phyloP scores from a whole-genome alignment of 2,113 vertebrate species.

The Dipodomys stephensi region DNA sequence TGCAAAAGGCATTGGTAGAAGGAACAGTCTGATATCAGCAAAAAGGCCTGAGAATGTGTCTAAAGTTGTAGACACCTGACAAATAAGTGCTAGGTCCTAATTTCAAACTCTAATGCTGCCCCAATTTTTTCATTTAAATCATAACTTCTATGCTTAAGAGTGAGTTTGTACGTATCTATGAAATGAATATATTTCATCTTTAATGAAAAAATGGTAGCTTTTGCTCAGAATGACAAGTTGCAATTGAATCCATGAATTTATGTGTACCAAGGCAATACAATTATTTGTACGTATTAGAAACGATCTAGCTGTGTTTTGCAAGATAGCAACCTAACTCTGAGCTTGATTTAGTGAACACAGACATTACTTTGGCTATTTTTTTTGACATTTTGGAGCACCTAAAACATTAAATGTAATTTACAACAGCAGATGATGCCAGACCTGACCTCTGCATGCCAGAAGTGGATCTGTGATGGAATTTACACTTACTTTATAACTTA shows the following conservation, averaged over 20 bases:
- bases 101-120: too few relatives aligned
- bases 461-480: conserved; percentile 60
- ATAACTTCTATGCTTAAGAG: not conserved
- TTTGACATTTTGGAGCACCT: conserved; percentile 50
- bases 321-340: conserved; percentile 60
- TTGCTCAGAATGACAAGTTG: conserved; percentile 22
- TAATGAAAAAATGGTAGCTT: conserved; percentile 48
- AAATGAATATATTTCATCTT: conserved; percentile 26
- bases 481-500: conserved; percentile 54
- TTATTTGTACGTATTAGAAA: conserved; percentile 55
- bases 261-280: not conserved
- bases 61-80: too few relatives aligned
- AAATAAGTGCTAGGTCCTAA: too few relatives aligned
- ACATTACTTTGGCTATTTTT: conserved; percentile 64
- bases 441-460: conserved; percentile 68
- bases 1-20: too few relatives aligned
- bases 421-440: conserved; percentile 26
- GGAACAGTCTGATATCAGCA: too few relatives aligned
- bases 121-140: not conserved
- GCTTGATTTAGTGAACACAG: conserved; percentile 61
- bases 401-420: conserved; percentile 73
- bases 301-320: conserved; percentile 43
- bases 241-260: conserved; percentile 35
- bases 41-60: too few relatives aligned
- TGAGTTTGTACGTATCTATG: not conserved